A percentile compares a stretch with the other conserved stretches of the same genome.
Evolutionary conservation across 2,888 invertebrate genomes (phyloP).

Genomic region (Drosophila trichaetosa): DNA sequence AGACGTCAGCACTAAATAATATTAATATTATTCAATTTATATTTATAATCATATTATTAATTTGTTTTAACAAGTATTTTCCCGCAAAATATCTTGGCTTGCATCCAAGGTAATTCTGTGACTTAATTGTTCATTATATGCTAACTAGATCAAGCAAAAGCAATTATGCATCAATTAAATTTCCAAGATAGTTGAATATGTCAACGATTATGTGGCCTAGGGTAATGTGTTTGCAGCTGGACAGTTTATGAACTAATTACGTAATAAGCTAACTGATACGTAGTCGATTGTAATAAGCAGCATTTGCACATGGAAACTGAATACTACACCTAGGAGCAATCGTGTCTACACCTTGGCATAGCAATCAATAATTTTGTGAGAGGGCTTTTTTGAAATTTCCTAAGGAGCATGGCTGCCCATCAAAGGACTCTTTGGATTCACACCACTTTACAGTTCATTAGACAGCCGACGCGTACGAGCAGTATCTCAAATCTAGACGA

Average conservation of each 20-base stretch:
- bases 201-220: slow-evolving; percentile 4
- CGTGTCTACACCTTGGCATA: slow-evolving; percentile 9
- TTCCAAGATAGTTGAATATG: slow-evolving; percentile 7
- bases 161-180: background rate
- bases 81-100: background rate
- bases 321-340: background rate
- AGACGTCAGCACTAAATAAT: background rate
- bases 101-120: background rate
- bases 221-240: slow-evolving; percentile 1
- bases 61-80: background rate
- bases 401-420: slow-evolving; percentile 41
- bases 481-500: slow-evolving; percentile 62
- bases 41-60: background rate
- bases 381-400: slow-evolving; percentile 15
- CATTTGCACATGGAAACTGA: slow-evolving; percentile 4
- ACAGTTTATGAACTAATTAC: slow-evolving; percentile 16
- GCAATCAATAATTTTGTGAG: slow-evolving; percentile 61
- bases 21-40: too few relatives aligned
- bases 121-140: background rate
- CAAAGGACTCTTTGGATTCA: slow-evolving; percentile 71
- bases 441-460: slow-evolving; percentile 77
- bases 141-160: slow-evolving; percentile 1
- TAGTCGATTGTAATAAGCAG: background rate
- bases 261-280: background rate
- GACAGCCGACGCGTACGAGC: slow-evolving; percentile 52